phyloP scores from a whole-genome alignment of 2,113 vertebrate species.

The Pelobates fuscus region DNA sequence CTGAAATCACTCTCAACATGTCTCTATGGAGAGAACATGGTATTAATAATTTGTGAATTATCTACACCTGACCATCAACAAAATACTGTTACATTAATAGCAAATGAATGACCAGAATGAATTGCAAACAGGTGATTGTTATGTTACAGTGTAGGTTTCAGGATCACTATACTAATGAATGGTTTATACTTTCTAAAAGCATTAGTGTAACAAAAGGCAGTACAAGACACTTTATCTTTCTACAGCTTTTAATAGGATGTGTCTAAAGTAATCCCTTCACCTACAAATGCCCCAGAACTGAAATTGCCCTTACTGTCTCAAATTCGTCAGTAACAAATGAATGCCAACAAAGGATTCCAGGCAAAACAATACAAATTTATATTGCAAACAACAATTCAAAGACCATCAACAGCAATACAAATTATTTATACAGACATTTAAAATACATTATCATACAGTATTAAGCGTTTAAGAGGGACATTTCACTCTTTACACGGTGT shows the following conservation, averaged over 20 bases:
- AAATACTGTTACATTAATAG: slow-evolving; percentile 8
- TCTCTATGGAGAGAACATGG: neutral
- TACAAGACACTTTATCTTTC: slow-evolving; percentile 33
- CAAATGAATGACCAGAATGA: slow-evolving; percentile 6
- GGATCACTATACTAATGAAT: slow-evolving; percentile 13
- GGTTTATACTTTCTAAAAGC: slow-evolving; percentile 42
- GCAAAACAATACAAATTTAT: no score
- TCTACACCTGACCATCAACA: neutral
- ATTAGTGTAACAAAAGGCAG: slow-evolving; percentile 43
- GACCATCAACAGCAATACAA: no score
- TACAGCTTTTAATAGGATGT: slow-evolving; percentile 1
- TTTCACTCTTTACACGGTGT: no score
- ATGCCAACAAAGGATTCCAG: no score
- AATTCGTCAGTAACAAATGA: neutral
- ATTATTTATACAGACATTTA: no score
- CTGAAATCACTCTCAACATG: neutral
- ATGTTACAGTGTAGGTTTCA: slow-evolving; percentile 33
- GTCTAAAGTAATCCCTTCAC: slow-evolving; percentile 27
- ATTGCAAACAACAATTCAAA: no score
- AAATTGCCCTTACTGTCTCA: neutral
- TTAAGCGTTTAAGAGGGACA: no score
- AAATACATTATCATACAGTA: no score
- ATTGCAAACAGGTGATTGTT: slow-evolving; percentile 9
- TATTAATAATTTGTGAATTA: slow-evolving; percentile 21
- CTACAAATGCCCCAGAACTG: slow-evolving; percentile 4